Evolutionary conservation across 2,797 vertebrate genomes (phyloP).

Genomic region (Sebastes iracundus): DNA sequence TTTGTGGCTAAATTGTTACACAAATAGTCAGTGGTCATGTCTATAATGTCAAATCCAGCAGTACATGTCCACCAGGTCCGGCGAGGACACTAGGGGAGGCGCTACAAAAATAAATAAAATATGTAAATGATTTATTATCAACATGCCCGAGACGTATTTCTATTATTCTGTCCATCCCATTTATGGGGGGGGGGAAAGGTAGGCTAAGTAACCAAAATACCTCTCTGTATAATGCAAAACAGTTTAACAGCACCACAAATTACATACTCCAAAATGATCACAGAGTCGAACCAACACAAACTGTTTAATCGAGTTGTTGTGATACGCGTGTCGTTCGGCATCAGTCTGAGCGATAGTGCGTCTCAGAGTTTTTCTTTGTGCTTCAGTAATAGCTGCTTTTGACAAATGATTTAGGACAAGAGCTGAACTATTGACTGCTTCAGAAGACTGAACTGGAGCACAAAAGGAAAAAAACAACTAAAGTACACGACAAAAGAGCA

Average conservation of each 20-base stretch:
- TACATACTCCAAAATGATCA: neutral
- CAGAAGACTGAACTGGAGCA: constrained; percentile 4
- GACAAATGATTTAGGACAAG: constrained; percentile 32
- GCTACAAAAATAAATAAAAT: neutral
- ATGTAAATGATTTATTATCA: neutral
- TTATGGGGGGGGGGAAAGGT: neutral
- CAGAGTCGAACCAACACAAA: neutral
- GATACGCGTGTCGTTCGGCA: neutral
- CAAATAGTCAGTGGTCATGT: too few species aligned
- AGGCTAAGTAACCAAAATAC: neutral
- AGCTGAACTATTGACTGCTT: constrained; percentile 30
- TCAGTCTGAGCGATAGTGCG: neutral
- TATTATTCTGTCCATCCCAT: neutral
- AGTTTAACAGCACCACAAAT: neutral
- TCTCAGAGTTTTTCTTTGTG: constrained; percentile 8
- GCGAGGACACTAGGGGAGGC: too few species aligned
- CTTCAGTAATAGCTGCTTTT: constrained; percentile 26
- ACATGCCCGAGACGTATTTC: neutral
- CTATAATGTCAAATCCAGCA: too few species aligned
- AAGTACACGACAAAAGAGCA: constrained; percentile 6
- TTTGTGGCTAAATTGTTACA: too few species aligned
- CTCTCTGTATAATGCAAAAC: neutral
- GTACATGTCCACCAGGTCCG: too few species aligned
- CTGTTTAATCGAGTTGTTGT: neutral
- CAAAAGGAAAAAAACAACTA: neutral